Conservation (phyloP, 2,797 vertebrate genomes). For the Hybognathus amarus region DNA sequence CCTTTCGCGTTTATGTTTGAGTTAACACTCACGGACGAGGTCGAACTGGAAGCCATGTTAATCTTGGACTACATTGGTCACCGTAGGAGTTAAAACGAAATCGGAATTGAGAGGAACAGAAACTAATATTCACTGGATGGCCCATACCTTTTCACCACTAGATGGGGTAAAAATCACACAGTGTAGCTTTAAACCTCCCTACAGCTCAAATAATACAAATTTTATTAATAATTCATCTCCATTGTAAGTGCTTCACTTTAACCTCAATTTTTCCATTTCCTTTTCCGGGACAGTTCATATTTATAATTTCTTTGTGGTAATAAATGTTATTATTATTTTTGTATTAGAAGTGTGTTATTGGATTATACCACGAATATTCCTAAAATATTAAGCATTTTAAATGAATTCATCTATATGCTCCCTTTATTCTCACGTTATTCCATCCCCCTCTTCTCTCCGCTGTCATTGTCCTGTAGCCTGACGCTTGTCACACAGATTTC, state of each 20-base stretch:
- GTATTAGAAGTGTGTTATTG: not conserved
- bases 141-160: too few species aligned
- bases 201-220: not conserved
- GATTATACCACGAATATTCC: not conserved
- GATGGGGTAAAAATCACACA: too few species aligned
- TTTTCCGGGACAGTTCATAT: not conserved
- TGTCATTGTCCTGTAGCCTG: constrained; percentile 62
- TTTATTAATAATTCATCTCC: not conserved
- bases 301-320: not conserved
- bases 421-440: not conserved
- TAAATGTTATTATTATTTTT: not conserved
- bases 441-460: not conserved
- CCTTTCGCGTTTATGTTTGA: too few species aligned
- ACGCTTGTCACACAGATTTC: constrained; percentile 76
- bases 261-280: not conserved
- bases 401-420: not conserved
- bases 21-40: too few species aligned
- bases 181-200: too few species aligned
- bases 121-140: too few species aligned
- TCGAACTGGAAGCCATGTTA: too few species aligned
- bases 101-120: too few species aligned
- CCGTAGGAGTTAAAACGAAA: too few species aligned
- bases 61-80: too few species aligned
- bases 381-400: not conserved
- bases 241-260: not conserved